Base-by-base conservation (phyloP, 64 coral and sea anemone genomes). In the Pocillopora verrucosa region DNA sequence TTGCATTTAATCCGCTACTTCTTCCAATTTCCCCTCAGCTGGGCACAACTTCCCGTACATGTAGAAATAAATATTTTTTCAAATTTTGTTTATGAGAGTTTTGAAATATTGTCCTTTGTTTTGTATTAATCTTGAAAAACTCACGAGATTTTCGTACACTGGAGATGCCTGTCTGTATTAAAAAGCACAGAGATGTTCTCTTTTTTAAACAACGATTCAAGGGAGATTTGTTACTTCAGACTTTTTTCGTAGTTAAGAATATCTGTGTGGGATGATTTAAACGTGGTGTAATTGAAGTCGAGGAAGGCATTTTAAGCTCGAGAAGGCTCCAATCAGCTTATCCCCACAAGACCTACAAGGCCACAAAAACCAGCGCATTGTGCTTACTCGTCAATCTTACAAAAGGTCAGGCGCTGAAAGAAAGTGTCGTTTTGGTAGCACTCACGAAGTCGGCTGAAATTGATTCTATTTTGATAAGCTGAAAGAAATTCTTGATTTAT, bases 241-340 rank as follows among this genome's bases (percentile, higher is more conserved):
- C 65, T 37, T 83, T 80, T 83, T 83, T 83, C 38, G 15, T 36
- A 65, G 24, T 35, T 4, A 83, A 67, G 80, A 83, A 83, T 83
- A 60, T 67, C 20, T 37, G 34, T 65, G 20, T n/a, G 34, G 61
- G 34, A 65, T 36, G 19, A 37, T 36, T 13, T 41, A 11, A 67
- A 85, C 65, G 65, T 72, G 82, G 56, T 38, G 82, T 85, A 72
- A 57, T 67, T 68, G 62, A 26, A 26, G 82, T 65, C 80, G 13
- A 63, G 67, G 12, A 70, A 25, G 67, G 67, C 67, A 70, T 70
- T 70, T 70, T 30, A 70, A 83, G 19, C 20, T 79, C 60, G 15
- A 81, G 57, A 2, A 60, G n/a, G 10, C 24, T 19, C 26, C 15
- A 72, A 72, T 85, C 37, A 41, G 64, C 82, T 85, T 85, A 84